phyloP scores from a whole-genome alignment of 2,113 vertebrate species.

The Sciurus niger region DNA sequence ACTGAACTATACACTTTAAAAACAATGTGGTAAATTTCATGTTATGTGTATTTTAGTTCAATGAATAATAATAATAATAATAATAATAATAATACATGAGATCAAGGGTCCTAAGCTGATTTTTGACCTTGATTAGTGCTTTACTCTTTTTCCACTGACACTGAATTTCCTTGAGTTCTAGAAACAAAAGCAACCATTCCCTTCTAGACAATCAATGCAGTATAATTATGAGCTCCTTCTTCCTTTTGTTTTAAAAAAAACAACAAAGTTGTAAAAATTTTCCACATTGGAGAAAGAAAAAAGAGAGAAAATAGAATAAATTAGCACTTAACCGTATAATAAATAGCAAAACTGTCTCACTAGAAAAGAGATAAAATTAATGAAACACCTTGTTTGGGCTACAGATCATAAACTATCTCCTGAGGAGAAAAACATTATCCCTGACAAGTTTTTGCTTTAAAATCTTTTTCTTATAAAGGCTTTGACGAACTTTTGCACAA shows the following conservation, averaged over 20 bases:
- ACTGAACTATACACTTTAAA: background rate
- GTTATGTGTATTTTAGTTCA: background rate
- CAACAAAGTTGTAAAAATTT: slow-evolving; percentile 28
- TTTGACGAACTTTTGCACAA: background rate
- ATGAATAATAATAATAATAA: background rate
- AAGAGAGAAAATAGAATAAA: background rate
- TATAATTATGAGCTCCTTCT: background rate
- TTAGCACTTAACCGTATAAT: background rate
- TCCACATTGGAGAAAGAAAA: slow-evolving; percentile 38
- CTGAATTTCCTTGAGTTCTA: background rate
- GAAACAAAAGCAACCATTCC: background rate
- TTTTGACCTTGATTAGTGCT: background rate
- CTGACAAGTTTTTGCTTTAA: background rate
- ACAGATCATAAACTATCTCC: background rate
- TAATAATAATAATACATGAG: background rate
- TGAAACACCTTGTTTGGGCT: background rate
- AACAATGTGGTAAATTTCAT: background rate
- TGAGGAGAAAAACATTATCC: background rate
- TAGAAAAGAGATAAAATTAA: background rate
- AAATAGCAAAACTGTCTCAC: background rate
- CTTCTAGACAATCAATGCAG: background rate
- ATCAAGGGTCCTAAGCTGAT: background rate
- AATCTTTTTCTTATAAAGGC: background rate
- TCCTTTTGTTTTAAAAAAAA: background rate
- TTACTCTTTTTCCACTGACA: background rate